Conservation (phyloP, 1,140 invertebrate genomes). For the Magallana angulata region DNA sequence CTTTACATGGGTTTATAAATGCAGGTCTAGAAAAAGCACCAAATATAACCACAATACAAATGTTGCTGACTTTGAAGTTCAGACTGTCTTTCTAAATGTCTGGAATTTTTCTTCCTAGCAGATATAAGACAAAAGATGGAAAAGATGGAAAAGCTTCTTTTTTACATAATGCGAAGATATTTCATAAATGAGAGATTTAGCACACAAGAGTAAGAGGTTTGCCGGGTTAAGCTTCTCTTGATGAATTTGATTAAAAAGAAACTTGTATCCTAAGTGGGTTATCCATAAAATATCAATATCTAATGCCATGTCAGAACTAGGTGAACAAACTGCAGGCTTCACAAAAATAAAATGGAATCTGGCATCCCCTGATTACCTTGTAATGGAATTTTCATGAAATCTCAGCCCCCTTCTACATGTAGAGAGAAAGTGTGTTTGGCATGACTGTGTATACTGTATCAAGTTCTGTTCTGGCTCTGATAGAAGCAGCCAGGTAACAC, state of each 20-base stretch:
- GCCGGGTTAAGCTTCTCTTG: background rate
- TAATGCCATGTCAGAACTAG: background rate
- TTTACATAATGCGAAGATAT: background rate
- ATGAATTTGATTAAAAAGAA: constrained; percentile 1
- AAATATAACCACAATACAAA: too few relatives aligned
- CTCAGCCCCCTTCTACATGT: background rate
- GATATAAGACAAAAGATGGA: too few relatives aligned
- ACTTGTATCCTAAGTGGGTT: constrained; percentile 1
- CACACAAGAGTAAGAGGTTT: background rate
- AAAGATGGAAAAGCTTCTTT: background rate
- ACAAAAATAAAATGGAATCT: constrained; percentile 4
- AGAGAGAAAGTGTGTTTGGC: background rate
- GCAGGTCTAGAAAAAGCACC: too few relatives aligned
- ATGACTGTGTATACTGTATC: background rate
- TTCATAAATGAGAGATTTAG: background rate
- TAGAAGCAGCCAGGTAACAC: background rate
- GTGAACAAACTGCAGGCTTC: background rate
- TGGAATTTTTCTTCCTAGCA: too few relatives aligned
- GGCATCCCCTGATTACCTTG: background rate
- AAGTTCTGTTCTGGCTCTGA: background rate
- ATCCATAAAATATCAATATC: constrained; percentile 18
- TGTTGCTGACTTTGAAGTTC: too few relatives aligned
- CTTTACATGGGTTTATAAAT: too few relatives aligned
- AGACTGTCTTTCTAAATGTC: too few relatives aligned
- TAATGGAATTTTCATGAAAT: constrained; percentile 17